Base-by-base conservation (phyloP, 2,113 vertebrate species). In the Pluvianellus socialis region DNA sequence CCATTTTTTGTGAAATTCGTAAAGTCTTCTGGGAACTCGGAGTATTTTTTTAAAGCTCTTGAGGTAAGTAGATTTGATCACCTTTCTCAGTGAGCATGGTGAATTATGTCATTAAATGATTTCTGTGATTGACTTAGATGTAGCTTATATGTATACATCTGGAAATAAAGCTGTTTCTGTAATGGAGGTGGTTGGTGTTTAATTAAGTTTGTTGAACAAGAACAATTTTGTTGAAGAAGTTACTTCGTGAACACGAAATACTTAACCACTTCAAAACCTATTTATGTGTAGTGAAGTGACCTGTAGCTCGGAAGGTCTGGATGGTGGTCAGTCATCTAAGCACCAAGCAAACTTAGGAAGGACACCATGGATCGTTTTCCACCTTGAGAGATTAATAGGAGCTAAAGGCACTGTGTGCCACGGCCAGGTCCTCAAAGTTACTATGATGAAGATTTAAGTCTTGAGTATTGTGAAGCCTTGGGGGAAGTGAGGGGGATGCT, bases 1-100 rank as follows among this genome's bases (percentile, higher is more conserved):
- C 97, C 93, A 13, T 99, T 99, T 80, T 95, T 99, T 91, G 99
- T 99, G 95, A 99, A 99, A 94, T 99, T 99, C 98, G 88, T 99
- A 86, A 98, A 94, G 83, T 97, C 98, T 92, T 85, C 98, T 30
- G 95, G 94, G 27, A 99, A 96, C 88, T 98, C 98, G 6, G 98
- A 99, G 45, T 98, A 97, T 96, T 98, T 99, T 90, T 93, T 89
- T 63, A 98, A 99, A 92, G 99, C 99, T 28, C 99, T 99, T 92
- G 98, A 99, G 99, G 99, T 99, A 97, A 98, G 95, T 75, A 42
- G 26, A 35, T 28, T 71, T 67, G 70, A 23, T 80, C 32, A 4
- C 3, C 21, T 7, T 49, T 38, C 19, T 49, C 13, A 56, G 47
- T 33, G 33, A 18, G 8, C 28, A 30, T 40, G 19, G 18, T 40